phyloP scores from a whole-genome alignment of 1,140 invertebrate species.

The Apis florea region DNA sequence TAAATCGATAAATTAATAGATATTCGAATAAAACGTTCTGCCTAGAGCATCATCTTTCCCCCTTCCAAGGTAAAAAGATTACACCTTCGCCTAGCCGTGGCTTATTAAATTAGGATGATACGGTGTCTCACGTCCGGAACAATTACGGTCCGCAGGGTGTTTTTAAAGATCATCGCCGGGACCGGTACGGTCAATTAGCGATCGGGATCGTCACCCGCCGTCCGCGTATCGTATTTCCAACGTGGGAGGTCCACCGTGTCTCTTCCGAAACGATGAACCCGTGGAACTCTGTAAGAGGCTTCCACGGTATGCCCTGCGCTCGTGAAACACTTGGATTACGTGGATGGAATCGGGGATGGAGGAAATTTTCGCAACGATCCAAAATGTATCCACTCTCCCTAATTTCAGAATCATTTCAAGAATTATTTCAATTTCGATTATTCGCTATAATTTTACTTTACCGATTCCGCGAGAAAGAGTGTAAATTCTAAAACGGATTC shows the following conservation, averaged over 20 bases:
- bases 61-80: conserved; percentile 14
- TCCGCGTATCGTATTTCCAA: conserved; percentile 72
- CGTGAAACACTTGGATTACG: conserved; percentile 46
- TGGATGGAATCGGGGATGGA: conserved; percentile 3
- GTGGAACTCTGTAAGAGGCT: conserved; percentile 76
- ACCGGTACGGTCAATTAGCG: conserved; percentile 75
- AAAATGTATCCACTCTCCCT: too few relatives aligned
- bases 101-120: conserved; percentile 72
- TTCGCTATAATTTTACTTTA: too few relatives aligned
- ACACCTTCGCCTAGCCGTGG: conserved; percentile 19
- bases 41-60: not conserved
- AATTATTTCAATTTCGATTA: too few relatives aligned
- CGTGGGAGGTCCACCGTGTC: conserved; percentile 76
- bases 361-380: too few relatives aligned
- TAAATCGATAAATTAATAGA: too few relatives aligned
- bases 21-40: too few relatives aligned
- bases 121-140: conserved; percentile 66
- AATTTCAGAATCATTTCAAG: too few relatives aligned
- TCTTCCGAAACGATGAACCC: conserved; percentile 74
- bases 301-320: conserved; percentile 57
- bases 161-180: conserved; percentile 74
- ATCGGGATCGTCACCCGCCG: conserved; percentile 75
- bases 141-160: conserved; percentile 70
- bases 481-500: too few relatives aligned
- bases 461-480: too few relatives aligned